phyloP scores from a whole-genome alignment of 2,888 invertebrate genomes.

The Drosophila pullipes region DNA sequence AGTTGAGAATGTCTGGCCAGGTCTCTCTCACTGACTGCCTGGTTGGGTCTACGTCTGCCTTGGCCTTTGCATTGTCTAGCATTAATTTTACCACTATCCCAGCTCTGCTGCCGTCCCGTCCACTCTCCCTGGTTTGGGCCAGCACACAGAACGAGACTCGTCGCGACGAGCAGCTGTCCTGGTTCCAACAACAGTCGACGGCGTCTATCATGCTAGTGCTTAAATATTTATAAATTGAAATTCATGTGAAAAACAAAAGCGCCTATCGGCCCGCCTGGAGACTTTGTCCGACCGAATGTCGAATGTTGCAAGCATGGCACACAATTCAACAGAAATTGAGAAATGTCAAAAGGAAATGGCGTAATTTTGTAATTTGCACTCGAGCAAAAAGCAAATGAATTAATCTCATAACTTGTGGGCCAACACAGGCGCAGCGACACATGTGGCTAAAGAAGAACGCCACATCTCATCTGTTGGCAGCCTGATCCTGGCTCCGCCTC shows the following conservation, averaged over 20 bases:
- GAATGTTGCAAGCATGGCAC: slow-evolving; percentile 50
- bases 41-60: slow-evolving; percentile 21
- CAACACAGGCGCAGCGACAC: slow-evolving; percentile 30
- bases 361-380: slow-evolving; percentile 79
- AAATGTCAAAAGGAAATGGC: slow-evolving; percentile 76
- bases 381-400: slow-evolving; percentile 77
- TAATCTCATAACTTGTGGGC: slow-evolving; percentile 68
- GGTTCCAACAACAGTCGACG: slow-evolving; percentile 19
- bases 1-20: slow-evolving; percentile 54
- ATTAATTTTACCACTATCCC: not conserved
- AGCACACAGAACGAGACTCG: slow-evolving; percentile 35
- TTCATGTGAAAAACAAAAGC: slow-evolving; percentile 77
- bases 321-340: slow-evolving; percentile 77
- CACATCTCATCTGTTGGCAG: slow-evolving; percentile 1
- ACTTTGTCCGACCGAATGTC: slow-evolving; percentile 42
- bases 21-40: slow-evolving; percentile 17
- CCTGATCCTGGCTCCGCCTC: slow-evolving; percentile 14
- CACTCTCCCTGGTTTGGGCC: slow-evolving; percentile 13
- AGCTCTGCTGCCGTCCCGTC: not conserved
- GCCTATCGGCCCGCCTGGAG: slow-evolving; percentile 52
- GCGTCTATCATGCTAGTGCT: slow-evolving; percentile 67
- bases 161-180: slow-evolving; percentile 44
- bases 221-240: slow-evolving; percentile 78
- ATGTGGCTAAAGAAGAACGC: slow-evolving; percentile 19
- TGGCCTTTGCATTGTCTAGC: slow-evolving; percentile 16